Evolutionary conservation across 2,888 invertebrate genomes (phyloP).

Genomic region (Drosophila phalerata): DNA sequence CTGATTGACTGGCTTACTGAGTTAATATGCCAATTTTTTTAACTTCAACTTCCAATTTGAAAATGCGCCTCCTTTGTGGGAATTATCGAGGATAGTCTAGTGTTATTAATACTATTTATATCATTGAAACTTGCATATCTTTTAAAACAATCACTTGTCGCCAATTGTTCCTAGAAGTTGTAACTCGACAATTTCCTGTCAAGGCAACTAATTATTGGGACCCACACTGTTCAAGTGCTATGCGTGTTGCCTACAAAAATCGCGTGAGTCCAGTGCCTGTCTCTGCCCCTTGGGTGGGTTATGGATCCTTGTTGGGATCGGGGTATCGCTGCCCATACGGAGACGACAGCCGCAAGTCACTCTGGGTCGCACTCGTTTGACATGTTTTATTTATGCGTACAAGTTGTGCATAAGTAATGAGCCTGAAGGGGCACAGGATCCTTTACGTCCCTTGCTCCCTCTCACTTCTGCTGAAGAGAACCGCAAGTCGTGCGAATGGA

Average conservation of each 20-base stretch:
- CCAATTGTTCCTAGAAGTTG: not conserved
- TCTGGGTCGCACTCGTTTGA: conserved; percentile 60
- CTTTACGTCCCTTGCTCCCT: not conserved
- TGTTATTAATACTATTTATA: not conserved
- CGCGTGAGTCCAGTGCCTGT: conserved; percentile 12
- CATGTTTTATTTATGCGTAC: conserved; percentile 82
- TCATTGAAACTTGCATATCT: not conserved
- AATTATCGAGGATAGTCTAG: not conserved
- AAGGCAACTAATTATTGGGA: conserved; percentile 46
- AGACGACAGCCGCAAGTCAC: conserved; percentile 55
- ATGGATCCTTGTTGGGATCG: conserved; percentile 21
- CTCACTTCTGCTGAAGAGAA: conserved; percentile 6
- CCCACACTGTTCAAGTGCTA: conserved; percentile 15
- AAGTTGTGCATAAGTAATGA: conserved; percentile 80
- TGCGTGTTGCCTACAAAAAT: conserved; percentile 40
- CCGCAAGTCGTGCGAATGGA: conserved; percentile 63
- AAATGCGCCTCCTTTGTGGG: not conserved
- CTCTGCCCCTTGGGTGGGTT: not conserved
- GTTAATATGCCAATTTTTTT: not conserved
- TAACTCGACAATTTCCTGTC: not conserved
- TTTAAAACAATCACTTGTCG: not conserved
- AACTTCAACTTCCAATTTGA: too few species aligned
- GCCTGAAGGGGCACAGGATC: conserved; percentile 31
- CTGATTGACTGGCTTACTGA: not conserved
- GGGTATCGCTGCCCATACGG: conserved; percentile 14